Conservation (phyloP, 2,797 vertebrate species). For the Chiloscyllium punctatum region DNA sequence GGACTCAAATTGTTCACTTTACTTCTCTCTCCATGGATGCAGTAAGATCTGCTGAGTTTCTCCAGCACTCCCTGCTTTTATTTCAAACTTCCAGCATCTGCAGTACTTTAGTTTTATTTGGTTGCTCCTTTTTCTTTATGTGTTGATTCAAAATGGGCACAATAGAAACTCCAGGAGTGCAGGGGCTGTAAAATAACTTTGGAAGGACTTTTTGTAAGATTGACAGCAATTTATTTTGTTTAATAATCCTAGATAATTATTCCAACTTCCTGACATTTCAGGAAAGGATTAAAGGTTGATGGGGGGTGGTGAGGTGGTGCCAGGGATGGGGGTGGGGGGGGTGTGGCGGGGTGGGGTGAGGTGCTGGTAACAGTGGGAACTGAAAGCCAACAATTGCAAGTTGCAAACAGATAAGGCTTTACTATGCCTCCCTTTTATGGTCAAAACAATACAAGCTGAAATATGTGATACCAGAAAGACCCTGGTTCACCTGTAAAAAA, state of each 20-base stretch:
- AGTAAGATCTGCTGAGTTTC: too few relatives aligned
- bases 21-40: too few relatives aligned
- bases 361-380: not conserved
- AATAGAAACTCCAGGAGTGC: not conserved
- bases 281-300: not conserved
- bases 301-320: too few relatives aligned
- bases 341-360: too few relatives aligned
- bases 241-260: too few relatives aligned
- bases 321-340: too few relatives aligned
- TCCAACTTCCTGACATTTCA: not conserved
- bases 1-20: too few relatives aligned
- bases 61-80: too few relatives aligned
- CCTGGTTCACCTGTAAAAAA: not conserved
- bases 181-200: not conserved
- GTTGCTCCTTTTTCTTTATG: too few relatives aligned
- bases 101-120: too few relatives aligned
- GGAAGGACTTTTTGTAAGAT: not conserved
- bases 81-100: too few relatives aligned
- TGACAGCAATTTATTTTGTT: too few relatives aligned
- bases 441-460: not conserved
- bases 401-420: not conserved
- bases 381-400: not conserved
- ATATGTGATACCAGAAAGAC: not conserved
- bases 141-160: not conserved
- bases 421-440: not conserved